Evolutionary conservation across 2,888 invertebrate genomes (phyloP).

Genomic region (Endotricha flammealis): DNA sequence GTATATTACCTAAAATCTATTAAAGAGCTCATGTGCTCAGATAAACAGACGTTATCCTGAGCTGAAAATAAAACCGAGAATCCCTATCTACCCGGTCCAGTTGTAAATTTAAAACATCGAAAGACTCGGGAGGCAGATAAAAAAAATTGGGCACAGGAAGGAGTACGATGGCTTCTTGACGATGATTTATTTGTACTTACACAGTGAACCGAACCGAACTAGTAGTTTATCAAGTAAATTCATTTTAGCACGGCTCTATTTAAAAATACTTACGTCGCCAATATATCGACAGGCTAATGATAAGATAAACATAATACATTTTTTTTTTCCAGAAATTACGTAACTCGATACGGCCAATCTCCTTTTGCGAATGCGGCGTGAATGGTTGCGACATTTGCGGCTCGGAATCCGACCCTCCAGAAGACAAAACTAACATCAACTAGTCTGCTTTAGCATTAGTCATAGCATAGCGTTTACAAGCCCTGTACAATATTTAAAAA

Average conservation of each 20-base stretch:
- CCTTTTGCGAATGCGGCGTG: slow-evolving; percentile 86
- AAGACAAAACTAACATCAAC: slow-evolving; percentile 63
- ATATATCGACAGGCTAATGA: slow-evolving; percentile 19
- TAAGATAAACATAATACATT: slow-evolving; percentile 15
- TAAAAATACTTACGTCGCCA: slow-evolving; percentile 12
- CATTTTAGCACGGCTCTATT: slow-evolving; percentile 1
- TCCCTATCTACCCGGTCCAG: no score
- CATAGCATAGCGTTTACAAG: no score
- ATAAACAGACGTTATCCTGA: no score
- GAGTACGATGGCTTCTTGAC: no score
- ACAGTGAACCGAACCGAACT: background rate
- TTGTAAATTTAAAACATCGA: no score
- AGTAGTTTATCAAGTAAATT: background rate
- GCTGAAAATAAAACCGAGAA: no score
- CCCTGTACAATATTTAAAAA: no score
- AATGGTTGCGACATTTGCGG: slow-evolving; percentile 84
- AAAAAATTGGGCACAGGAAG: no score
- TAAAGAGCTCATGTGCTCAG: no score
- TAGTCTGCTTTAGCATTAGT: slow-evolving; percentile 37
- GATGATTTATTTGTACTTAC: no score
- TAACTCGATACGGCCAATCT: slow-evolving; percentile 84
- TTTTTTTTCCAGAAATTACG: slow-evolving; percentile 81
- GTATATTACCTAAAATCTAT: no score
- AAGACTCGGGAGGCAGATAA: no score
- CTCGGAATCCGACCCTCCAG: slow-evolving; percentile 64